Base-by-base conservation (phyloP, 2,113 vertebrate species). In the mouse (Mus musculus) region DNA sequence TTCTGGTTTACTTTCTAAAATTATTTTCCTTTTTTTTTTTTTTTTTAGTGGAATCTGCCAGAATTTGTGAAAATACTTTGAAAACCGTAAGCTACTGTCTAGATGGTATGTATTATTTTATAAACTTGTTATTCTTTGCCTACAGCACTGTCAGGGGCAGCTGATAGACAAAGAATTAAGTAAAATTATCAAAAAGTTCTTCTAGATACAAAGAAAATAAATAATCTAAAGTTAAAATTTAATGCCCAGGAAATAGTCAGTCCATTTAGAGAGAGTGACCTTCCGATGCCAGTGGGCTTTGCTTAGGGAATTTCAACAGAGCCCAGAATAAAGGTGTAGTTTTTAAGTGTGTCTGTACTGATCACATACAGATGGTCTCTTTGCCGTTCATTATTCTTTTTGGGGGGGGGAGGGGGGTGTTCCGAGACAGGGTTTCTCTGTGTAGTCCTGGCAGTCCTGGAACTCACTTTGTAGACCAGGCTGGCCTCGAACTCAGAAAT, bases 131-230 rank as follows among this genome's bases (percentile, higher is more conserved):
- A 78, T 84, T 92, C 33, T 94, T 75, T 90, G 73, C 9, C 95
- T 54, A 75, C 17, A 73, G 77, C 95, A 91, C 73, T 52, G 80
- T 88, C 71, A 72, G 76, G 63, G 91, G 17, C 46, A 2, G 49
- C 3, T 67, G 54, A 88, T 36, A 85, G 42, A 78, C 28, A 89
- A 87, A 86, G 72, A 14, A 69, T 63, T 59, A 78, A 93, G 56
- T 91, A 85, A 88, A 84, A 88, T 81, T 96, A 56, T 90, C 17
- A 65, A 95, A 90, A 19, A 85, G 36, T 6, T 56, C 12, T 42
- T 86, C 56, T 82, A 56, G 6, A 91, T 81, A 52, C 7, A 84
- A 78, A 84, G 11, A 39, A 61, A 82, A 67, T 56, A 89, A 22
- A 63, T 5, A 75, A 14, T 88, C 13, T 54, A 94, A 96, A 87